A percentile compares a stretch with the other conserved stretches of the same genome.
Conservation (phyloP, 2,113 vertebrate species). For the Climacteris rufus region DNA sequence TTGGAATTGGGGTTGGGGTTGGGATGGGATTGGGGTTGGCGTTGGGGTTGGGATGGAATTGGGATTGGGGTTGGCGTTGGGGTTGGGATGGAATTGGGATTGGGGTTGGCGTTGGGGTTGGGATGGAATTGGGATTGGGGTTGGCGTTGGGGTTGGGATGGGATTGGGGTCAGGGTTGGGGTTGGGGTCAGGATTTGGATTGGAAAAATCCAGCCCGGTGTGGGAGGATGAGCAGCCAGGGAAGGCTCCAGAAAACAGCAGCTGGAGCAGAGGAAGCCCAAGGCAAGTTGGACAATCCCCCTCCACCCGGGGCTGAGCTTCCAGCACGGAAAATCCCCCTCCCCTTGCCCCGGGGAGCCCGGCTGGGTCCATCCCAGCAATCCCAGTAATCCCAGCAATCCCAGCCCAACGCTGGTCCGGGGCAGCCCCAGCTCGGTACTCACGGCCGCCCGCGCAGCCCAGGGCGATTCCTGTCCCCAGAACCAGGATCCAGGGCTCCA, state of each 20-base stretch:
- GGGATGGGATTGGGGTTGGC: fast-evolving
- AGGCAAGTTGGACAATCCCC: fast-evolving
- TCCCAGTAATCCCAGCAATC: too few species aligned
- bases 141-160: too few species aligned
- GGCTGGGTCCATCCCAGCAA: not conserved
- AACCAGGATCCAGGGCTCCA: conserved; percentile 9
- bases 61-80: not conserved
- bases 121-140: too few species aligned
- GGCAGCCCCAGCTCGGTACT: too few species aligned
- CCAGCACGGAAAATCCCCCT: not conserved
- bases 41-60: too few species aligned
- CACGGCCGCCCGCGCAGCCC: not conserved
- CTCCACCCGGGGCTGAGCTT: fast-evolving
- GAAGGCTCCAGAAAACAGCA: fast-evolving
- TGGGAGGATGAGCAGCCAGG: not conserved
- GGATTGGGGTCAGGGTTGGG: fast-evolving
- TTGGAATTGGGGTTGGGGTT: not conserved
- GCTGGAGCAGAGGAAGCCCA: not conserved
- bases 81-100: fast-evolving
- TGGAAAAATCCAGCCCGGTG: not conserved
- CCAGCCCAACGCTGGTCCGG: too few species aligned
- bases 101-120: not conserved
- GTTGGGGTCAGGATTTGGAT: not conserved
- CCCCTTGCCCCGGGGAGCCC: not conserved
- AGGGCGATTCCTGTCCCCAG: not conserved